Conservation (phyloP, 2,888 invertebrate genomes). For the Sicus ferrugineus region DNA sequence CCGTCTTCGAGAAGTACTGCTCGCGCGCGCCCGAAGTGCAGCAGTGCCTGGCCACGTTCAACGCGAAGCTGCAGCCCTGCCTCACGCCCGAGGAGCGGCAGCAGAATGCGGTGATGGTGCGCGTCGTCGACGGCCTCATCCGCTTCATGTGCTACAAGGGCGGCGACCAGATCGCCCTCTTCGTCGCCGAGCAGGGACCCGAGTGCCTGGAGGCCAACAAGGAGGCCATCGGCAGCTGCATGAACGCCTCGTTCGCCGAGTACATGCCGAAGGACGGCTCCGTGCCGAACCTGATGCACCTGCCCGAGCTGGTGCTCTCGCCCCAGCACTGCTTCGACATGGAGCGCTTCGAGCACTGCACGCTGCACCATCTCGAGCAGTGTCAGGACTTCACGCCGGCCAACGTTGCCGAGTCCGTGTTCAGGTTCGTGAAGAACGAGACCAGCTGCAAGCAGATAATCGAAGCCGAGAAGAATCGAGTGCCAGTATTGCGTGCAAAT, state of each 20-base stretch:
- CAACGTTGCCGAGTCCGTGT: slow-evolving; percentile 80
- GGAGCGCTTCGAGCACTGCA: slow-evolving; percentile 58
- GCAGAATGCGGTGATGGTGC: slow-evolving; percentile 70
- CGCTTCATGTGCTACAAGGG: slow-evolving; percentile 80
- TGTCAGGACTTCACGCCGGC: slow-evolving; percentile 80
- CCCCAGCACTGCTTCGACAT: slow-evolving; percentile 64
- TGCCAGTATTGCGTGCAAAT: slow-evolving; percentile 46
- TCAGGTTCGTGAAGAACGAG: slow-evolving; percentile 74
- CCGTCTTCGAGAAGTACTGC: slow-evolving; percentile 79
- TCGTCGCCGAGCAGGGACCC: slow-evolving; percentile 82
- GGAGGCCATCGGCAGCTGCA: slow-evolving; percentile 70
- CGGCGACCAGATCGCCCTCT: slow-evolving; percentile 82
- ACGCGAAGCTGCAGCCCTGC: slow-evolving; percentile 70
- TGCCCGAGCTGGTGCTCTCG: slow-evolving; percentile 71
- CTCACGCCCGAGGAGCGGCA: slow-evolving; percentile 70
- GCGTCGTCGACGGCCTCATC: slow-evolving; percentile 73
- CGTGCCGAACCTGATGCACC: slow-evolving; percentile 52
- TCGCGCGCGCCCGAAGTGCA: slow-evolving; percentile 64
- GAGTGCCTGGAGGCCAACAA: slow-evolving; percentile 75
- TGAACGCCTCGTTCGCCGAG: slow-evolving; percentile 70
- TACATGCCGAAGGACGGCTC: slow-evolving; percentile 65
- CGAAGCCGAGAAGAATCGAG: slow-evolving; percentile 47
- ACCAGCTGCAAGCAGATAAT: slow-evolving; percentile 68
- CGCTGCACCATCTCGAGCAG: slow-evolving; percentile 65
- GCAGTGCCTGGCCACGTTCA: slow-evolving; percentile 70